Conservation (phyloP, 2,888 invertebrate genomes). For the Acholoe squamosa region DNA sequence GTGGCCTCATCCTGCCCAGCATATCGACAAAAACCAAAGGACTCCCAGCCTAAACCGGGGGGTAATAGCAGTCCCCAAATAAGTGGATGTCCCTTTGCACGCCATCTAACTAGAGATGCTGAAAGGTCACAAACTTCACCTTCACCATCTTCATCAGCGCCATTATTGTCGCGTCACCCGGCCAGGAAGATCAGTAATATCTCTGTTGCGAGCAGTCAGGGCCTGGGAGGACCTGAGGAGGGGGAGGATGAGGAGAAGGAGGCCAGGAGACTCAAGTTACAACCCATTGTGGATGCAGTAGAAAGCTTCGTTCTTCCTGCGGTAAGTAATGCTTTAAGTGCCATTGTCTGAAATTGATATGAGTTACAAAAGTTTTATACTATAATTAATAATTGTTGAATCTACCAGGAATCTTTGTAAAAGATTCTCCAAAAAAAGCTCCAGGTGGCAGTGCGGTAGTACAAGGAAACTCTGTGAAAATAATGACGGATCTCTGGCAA, state of each 20-base stretch:
- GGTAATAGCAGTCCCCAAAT: too few relatives aligned
- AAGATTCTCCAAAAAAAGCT: too few relatives aligned
- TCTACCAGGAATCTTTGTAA: too few relatives aligned
- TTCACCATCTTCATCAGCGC: background rate
- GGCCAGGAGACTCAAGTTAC: background rate
- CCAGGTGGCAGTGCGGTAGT: too few relatives aligned
- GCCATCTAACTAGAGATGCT: background rate
- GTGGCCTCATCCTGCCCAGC: too few relatives aligned
- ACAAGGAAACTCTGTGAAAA: too few relatives aligned
- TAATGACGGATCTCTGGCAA: too few relatives aligned
- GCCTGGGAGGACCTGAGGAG: background rate
- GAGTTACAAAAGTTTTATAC: too few relatives aligned
- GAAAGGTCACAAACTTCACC: background rate
- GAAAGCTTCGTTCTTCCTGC: background rate
- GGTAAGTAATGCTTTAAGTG: background rate
- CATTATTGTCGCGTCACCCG: background rate
- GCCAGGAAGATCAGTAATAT: conserved; percentile 40
- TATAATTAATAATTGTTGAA: too few relatives aligned
- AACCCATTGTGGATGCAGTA: conserved; percentile 7
- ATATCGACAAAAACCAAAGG: background rate
- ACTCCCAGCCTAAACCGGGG: too few relatives aligned
- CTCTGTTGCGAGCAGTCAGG: conserved; percentile 37
- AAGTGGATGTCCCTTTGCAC: conserved; percentile 7
- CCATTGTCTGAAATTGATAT: too few relatives aligned
- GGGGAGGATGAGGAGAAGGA: background rate